Evolutionary conservation across 2,888 invertebrate genomes (phyloP), one percentile per base, ranked within the genome.

Genomic region (Adineta ricciae): DNA sequence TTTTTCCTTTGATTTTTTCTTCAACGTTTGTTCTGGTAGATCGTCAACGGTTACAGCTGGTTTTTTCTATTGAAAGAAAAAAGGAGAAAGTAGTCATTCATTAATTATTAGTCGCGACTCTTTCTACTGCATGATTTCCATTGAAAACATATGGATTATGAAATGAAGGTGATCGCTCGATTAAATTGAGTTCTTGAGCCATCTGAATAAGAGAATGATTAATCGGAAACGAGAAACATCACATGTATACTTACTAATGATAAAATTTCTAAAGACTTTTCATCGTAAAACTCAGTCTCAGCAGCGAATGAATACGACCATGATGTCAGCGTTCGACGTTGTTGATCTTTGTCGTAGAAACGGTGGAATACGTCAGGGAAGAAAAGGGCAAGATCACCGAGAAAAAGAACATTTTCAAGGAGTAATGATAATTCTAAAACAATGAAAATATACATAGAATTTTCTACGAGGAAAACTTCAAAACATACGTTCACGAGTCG

Each of bases 291-390:
- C 24, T 73, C 41, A 21, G 73, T 73, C 38, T 73, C 73, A 36
- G 8, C 36, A 73, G 73, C 73, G 38, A 73, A 73, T 3, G 73
- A 73, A 73, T 73, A 73, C 0, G 38, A 73, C 73, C 73, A 73
- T 38, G 73, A 73, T 41, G 73, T 73, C 24, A 73, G n/a, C 2
- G n/a, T 41, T 73, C 38, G 36, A 38, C 73, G 73, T 73, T 73
- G 73, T 73, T 73, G 73, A 73, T 73, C 73, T 38, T 73, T 38
- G 24, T 73, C 73, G 7, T 73, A 73, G 38, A 73, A 73, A 36
- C 73, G 73, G 38, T 73, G 73, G 24, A 73, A 73, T 73, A 73
- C 73, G 38, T 73, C 73, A 24, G 73, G 73, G 38, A 73, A 73
- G 41, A 73, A 73, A 38, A 73, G 41, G 21, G 73, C 73, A 38